Conservation (phyloP, 2,888 invertebrate genomes). For the Clitarchus hookeri region DNA sequence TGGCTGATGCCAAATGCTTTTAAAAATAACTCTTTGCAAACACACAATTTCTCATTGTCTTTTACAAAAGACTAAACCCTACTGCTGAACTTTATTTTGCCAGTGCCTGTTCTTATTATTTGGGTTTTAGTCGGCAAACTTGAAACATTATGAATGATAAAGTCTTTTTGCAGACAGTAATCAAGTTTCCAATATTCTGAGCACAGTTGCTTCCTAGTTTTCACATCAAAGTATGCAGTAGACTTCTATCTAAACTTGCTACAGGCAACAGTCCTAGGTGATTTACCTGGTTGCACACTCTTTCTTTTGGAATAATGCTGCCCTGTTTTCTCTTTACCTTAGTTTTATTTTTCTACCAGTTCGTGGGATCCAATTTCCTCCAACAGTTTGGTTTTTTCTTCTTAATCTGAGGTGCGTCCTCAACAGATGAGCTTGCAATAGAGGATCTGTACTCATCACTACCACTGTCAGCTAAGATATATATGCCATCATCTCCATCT, state of each 20-base stretch:
- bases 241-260: slow-evolving; percentile 17
- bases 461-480: neutral
- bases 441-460: neutral
- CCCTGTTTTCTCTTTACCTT: neutral
- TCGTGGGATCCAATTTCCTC: neutral
- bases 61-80: slow-evolving; percentile 11
- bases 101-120: slow-evolving; percentile 1
- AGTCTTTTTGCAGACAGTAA: no score
- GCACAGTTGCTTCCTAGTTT: neutral
- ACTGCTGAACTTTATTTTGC: neutral
- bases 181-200: slow-evolving; percentile 7
- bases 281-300: slow-evolving; percentile 10
- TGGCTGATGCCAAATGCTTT: slow-evolving; percentile 20
- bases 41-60: neutral
- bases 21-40: slow-evolving; percentile 11
- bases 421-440: neutral
- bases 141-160: no score
- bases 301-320: neutral
- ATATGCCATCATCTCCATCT: neutral
- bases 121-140: neutral
- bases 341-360: neutral
- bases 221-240: neutral
- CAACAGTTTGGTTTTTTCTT: neutral
- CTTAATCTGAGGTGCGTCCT: neutral
- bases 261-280: neutral